Percentiles rank a stretch among this genome's conserved stretches.
phyloP scores from a whole-genome alignment of 2,113 vertebrate species.

The Pleuronectes platessa region DNA sequence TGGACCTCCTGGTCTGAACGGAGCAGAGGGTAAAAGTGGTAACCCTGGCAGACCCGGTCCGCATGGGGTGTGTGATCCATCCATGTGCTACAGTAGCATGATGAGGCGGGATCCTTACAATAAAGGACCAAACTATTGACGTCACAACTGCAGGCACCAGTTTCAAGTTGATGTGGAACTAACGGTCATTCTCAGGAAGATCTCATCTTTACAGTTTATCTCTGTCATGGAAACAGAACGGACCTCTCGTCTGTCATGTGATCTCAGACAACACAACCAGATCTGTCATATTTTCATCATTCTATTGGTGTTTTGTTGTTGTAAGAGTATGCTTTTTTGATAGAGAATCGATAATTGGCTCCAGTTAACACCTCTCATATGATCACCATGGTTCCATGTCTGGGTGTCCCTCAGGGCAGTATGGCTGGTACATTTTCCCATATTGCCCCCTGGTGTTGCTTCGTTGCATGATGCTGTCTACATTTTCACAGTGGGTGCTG shows the following conservation, averaged over 20 bases:
- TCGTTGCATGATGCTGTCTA: conserved; percentile 39
- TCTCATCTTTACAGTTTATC: conserved; percentile 82
- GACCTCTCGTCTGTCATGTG: conserved; percentile 65
- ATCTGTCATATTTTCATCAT: conserved; percentile 31
- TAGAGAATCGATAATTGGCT: conserved; percentile 13
- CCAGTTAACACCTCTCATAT: too few species aligned
- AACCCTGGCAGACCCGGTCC: conserved; percentile 87
- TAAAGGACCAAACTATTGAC: conserved; percentile 97
- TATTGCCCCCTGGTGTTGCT: conserved; percentile 65
- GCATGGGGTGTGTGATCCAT: conserved; percentile 92
- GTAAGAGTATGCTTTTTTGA: conserved; percentile 18
- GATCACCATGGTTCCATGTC: not conserved
- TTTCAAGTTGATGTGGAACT: conserved; percentile 81
- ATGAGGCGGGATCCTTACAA: conserved; percentile 91
- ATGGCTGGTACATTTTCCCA: conserved; percentile 53
- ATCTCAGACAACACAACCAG: conserved; percentile 32
- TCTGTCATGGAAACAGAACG: conserved; percentile 78
- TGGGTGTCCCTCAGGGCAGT: conserved; percentile 23
- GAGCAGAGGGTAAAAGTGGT: conserved; percentile 88
- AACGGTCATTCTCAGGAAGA: conserved; percentile 92
- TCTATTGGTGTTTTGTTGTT: conserved; percentile 36
- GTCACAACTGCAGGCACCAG: conserved; percentile 56
- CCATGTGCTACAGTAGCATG: conserved; percentile 90
- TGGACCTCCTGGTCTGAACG: conserved; percentile 88
- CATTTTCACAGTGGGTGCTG: conserved; percentile 27